A percentile compares a stretch with the other conserved stretches of the same genome.
Evolutionary conservation across 2,113 vertebrate species (phyloP).

Genomic region (Caloenas nicobarica): DNA sequence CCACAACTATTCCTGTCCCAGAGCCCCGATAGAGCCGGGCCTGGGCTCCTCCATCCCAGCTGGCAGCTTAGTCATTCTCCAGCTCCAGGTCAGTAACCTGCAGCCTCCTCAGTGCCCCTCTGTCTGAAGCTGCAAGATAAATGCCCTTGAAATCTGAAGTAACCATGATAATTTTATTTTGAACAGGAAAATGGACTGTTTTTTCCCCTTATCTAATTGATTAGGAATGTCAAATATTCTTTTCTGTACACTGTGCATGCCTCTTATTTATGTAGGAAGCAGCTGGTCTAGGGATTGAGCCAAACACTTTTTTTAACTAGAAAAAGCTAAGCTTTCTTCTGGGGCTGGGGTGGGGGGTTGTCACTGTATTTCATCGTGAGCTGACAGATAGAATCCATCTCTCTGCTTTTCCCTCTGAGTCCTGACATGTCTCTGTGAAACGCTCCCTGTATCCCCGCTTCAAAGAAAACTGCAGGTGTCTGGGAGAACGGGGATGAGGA

Average conservation of each 20-base stretch:
- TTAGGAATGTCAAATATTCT: constrained; percentile 66
- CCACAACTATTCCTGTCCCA: neutral
- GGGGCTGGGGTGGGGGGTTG: neutral
- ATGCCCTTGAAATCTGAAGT: constrained; percentile 57
- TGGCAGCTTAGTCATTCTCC: neutral
- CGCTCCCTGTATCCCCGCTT: neutral
- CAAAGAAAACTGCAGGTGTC: constrained; percentile 54
- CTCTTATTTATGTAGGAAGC: constrained; percentile 65
- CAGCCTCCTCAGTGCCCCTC: constrained; percentile 24
- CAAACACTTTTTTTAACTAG: constrained; percentile 33
- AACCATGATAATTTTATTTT: constrained; percentile 51
- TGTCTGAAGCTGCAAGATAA: constrained; percentile 48
- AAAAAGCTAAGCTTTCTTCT: constrained; percentile 26
- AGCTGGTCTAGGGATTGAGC: constrained; percentile 55
- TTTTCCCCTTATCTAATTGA: constrained; percentile 70
- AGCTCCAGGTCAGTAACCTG: neutral
- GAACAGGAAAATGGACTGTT: constrained; percentile 37
- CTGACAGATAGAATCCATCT: constrained; percentile 43
- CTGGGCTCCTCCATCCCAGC: neutral
- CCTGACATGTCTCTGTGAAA: constrained; percentile 38
- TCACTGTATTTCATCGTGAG: constrained; percentile 17
- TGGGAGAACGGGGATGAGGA: neutral
- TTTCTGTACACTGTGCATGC: constrained; percentile 46
- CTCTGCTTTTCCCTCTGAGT: neutral
- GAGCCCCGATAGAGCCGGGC: neutral